Conservation (phyloP, 2,888 invertebrate species). For the Drosophila subsilvestris region DNA sequence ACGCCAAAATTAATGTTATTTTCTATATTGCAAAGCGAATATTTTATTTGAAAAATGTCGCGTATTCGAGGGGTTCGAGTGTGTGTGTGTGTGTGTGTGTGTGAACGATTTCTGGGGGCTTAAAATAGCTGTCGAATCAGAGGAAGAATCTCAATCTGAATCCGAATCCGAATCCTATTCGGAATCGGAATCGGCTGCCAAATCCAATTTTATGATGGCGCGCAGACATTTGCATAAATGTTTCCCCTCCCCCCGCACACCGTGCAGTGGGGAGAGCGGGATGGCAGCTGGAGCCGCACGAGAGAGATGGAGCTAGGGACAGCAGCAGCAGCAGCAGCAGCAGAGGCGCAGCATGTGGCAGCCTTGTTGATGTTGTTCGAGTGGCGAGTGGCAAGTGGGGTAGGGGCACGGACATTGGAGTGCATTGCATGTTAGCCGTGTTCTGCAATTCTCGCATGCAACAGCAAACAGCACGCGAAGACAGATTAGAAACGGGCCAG, state of each 20-base stretch:
- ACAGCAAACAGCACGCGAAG: conserved; percentile 75
- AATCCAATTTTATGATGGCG: conserved; percentile 78
- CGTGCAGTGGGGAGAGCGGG: conserved; percentile 23
- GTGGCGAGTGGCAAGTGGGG: conserved; percentile 12
- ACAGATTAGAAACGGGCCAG: conserved; percentile 71
- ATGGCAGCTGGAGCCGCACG: conserved; percentile 13
- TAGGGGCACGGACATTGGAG: conserved; percentile 24
- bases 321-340: conserved; percentile 45
- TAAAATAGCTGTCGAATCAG: conserved; percentile 70
- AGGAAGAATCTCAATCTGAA: conserved; percentile 30
- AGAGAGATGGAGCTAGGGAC: conserved; percentile 28
- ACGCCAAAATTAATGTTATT: conserved; percentile 66
- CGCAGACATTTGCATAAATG: conserved; percentile 63
- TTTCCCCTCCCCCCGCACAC: conserved; percentile 11
- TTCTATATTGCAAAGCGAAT: conserved; percentile 51
- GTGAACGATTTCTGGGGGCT: conserved; percentile 58
- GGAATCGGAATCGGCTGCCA: conserved; percentile 75
- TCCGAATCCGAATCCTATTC: conserved; percentile 24
- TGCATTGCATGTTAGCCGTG: conserved; percentile 70
- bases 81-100: conserved; percentile 11
- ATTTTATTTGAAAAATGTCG: conserved; percentile 53
- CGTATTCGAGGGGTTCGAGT: not conserved
- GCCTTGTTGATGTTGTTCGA: conserved; percentile 54
- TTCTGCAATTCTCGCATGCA: conserved; percentile 72
- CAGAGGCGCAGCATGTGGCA: conserved; percentile 68